Conservation (phyloP, 1,140 invertebrate genomes). For the Zaprionus kolodkinae region DNA sequence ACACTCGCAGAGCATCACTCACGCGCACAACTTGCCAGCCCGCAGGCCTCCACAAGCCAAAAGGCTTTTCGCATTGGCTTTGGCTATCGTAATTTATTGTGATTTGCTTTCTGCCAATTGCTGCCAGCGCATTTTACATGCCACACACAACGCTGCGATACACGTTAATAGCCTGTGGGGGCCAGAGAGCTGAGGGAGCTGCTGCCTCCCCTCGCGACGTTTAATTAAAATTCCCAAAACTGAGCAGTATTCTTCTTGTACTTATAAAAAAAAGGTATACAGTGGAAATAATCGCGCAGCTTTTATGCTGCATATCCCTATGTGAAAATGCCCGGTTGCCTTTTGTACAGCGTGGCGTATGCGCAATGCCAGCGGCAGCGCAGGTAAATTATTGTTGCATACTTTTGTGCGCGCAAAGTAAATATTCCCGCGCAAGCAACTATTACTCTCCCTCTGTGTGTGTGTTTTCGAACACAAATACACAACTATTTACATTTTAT, state of each 20-base stretch:
- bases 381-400: slow-evolving; percentile 28
- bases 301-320: background rate
- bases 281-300: too few species aligned
- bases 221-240: background rate
- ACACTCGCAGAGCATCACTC: slow-evolving; percentile 11
- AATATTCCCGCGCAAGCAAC: slow-evolving; percentile 21
- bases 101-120: slow-evolving; percentile 42
- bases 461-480: slow-evolving; percentile 27
- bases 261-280: too few species aligned
- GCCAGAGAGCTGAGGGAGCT: too few species aligned
- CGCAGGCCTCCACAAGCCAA: slow-evolving; percentile 1
- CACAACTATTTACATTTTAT: slow-evolving; percentile 55
- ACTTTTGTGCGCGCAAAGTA: slow-evolving; percentile 42
- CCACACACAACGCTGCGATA: slow-evolving; percentile 13
- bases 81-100: slow-evolving; percentile 48
- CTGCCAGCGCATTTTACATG: slow-evolving; percentile 9
- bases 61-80: slow-evolving; percentile 22
- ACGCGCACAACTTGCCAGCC: slow-evolving; percentile 12
- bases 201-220: background rate
- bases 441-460: background rate
- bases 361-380: slow-evolving; percentile 7
- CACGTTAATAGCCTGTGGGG: slow-evolving; percentile 53
- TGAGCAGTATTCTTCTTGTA: too few species aligned
- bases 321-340: slow-evolving; percentile 10
- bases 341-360: slow-evolving; percentile 39